Evolutionary conservation across 2,888 invertebrate genomes (phyloP).

Genomic region (Rhodophaea formosa): DNA sequence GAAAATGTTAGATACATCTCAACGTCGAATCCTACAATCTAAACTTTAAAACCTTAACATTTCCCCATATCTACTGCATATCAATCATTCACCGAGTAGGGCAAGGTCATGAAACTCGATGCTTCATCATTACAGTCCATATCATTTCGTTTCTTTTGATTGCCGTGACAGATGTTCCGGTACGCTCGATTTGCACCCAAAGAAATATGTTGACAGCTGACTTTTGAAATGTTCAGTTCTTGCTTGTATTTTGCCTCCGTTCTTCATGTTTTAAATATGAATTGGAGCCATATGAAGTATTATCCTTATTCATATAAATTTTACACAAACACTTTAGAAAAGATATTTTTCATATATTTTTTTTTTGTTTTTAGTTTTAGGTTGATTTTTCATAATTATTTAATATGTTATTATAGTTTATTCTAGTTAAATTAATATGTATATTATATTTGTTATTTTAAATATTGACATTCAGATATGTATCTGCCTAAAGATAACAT

Average conservation of each 20-base stretch:
- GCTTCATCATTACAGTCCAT: background rate
- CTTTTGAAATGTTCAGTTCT: constrained; percentile 1
- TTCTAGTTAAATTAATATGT: too few relatives aligned
- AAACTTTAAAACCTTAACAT: constrained; percentile 2
- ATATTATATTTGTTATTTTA: too few relatives aligned
- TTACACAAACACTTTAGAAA: too few relatives aligned
- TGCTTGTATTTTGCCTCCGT: background rate
- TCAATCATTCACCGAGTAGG: background rate
- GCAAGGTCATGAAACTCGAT: background rate
- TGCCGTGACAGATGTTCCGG: background rate
- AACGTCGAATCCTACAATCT: background rate
- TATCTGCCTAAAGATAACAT: too few relatives aligned
- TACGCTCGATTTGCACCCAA: constrained; percentile 1
- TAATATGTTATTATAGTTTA: too few relatives aligned
- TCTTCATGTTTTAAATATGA: too few relatives aligned
- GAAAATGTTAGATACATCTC: background rate
- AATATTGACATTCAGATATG: too few relatives aligned
- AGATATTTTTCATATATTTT: too few relatives aligned
- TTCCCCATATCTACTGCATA: background rate
- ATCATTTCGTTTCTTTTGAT: background rate
- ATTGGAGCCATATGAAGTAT: too few relatives aligned
- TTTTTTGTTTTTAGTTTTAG: too few relatives aligned
- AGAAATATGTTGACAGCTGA: constrained; percentile 9
- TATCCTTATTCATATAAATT: too few relatives aligned
- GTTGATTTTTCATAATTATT: too few relatives aligned